Conservation (phyloP, 2,888 invertebrate genomes). For the Antitype chi region DNA sequence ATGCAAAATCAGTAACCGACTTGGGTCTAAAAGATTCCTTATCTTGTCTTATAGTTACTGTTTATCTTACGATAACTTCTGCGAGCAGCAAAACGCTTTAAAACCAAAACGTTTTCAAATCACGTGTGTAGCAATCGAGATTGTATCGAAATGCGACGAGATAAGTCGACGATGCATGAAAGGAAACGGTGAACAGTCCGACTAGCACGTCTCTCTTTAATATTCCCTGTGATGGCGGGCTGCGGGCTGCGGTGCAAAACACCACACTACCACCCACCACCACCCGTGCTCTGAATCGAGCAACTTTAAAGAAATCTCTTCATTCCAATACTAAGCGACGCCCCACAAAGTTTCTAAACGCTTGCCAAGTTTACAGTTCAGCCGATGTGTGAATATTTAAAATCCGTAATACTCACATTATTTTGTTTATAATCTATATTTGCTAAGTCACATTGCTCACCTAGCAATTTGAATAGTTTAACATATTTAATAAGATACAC, state of each 20-base stretch:
- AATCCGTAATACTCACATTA: constrained; percentile 12
- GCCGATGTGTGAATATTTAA: constrained; percentile 35
- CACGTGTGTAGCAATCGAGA: constrained; percentile 64
- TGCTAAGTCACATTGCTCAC: constrained; percentile 21
- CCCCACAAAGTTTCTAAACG: constrained; percentile 60
- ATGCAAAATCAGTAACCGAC: constrained; percentile 18
- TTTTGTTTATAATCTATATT: constrained; percentile 7
- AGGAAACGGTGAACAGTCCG: constrained; percentile 56
- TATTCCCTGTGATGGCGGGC: constrained; percentile 65
- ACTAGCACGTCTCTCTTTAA: constrained; percentile 65
- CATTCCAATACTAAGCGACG: constrained; percentile 66
- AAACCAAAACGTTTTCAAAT: constrained; percentile 50
- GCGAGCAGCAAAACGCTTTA: constrained; percentile 20
- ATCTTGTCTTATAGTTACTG: constrained; percentile 3
- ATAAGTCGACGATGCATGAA: constrained; percentile 61
- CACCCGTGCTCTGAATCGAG: constrained; percentile 65
- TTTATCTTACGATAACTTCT: constrained; percentile 23
- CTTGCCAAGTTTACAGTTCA: constrained; percentile 53
- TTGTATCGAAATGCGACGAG: constrained; percentile 67
- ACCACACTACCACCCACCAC: constrained; percentile 58
- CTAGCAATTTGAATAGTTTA: constrained; percentile 30
- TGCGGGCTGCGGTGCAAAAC: constrained; percentile 54
- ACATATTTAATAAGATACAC: constrained; percentile 34
- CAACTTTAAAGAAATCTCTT: constrained; percentile 71
- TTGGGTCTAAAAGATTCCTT: constrained; percentile 1